Base-by-base conservation (phyloP, 2,797 vertebrate genomes). In the Poeciliopsis gracilis region DNA sequence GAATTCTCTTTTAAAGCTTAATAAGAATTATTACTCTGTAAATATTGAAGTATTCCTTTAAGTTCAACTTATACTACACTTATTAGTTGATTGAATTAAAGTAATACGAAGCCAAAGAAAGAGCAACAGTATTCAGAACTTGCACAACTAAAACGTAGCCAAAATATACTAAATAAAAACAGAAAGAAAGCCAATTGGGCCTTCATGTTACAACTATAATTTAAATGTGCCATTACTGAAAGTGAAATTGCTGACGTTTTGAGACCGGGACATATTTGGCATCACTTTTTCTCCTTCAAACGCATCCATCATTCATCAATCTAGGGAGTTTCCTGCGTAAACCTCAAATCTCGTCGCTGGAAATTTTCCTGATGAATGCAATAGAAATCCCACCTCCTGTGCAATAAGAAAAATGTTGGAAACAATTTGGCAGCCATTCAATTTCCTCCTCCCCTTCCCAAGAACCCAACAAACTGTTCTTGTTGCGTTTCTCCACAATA, bases 391-490 rank as follows among this genome's bases (percentile, higher is more conserved):
- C 13, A 53, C 30, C 12, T 61, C 33, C 9, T 36, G 28, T 51
- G 5, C 36, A 49, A 76, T 10, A 13, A 76, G 33, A 61, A 7
- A 83, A 71, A 71, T 47, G 28, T 77, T 69, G 10, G 7, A 33
- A 72, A 77, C 28, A 83, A 74, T 77, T 16, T 49, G 10, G 33
- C 51, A 83, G 61, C 6, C 25, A 0, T 5, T 77, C 70, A 57
- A 6, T 45, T 63, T 72, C 76, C 45, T 41, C 46, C 30, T 38
- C 30, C 43, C 61, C 57, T 30, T 76, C 38, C 75, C 45, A 46
- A 18, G 53, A 33, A 79, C 15, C 38, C 63, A 77, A 46, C 38
- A 78, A 77, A 75, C 25, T 45, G 41, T 4, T 25, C 36, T 73
- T 61, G 69, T 30, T 20, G 25, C n/a, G 73, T 77, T 77, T 76